Evolutionary conservation across 2,888 invertebrate species (phyloP).

Genomic region (Lasioglossum leucozonium): DNA sequence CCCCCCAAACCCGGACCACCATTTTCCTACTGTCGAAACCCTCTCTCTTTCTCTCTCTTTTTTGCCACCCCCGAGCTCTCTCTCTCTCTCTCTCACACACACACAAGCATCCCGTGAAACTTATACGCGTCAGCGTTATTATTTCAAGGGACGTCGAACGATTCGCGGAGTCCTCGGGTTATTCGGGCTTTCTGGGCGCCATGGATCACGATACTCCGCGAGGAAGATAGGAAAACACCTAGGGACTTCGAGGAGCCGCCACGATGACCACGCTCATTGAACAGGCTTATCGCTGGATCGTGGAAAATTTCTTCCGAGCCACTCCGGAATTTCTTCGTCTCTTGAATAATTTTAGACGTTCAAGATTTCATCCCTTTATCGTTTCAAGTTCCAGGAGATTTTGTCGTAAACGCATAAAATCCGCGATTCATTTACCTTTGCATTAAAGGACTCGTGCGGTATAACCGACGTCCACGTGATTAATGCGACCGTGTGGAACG

Average conservation of each 20-base stretch:
- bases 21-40: background rate
- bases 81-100: too few species aligned
- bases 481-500: too few species aligned
- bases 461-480: too few species aligned
- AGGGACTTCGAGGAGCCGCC: background rate
- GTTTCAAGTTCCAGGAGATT: too few species aligned
- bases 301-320: too few species aligned
- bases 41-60: background rate
- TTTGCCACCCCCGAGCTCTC: background rate
- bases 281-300: background rate
- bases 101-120: constrained; percentile 26
- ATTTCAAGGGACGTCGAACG: constrained; percentile 60
- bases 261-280: background rate
- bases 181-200: background rate
- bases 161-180: background rate
- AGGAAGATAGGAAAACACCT: background rate
- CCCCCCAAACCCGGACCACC: background rate
- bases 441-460: too few species aligned
- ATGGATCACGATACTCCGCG: background rate
- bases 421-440: too few species aligned
- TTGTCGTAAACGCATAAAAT: too few species aligned
- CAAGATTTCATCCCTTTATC: too few species aligned
- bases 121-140: constrained; percentile 63
- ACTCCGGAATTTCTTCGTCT: too few species aligned
- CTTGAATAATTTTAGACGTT: too few species aligned